Evolutionary conservation across 2,888 invertebrate genomes (phyloP).

Genomic region (Meteorus cinctellus): DNA sequence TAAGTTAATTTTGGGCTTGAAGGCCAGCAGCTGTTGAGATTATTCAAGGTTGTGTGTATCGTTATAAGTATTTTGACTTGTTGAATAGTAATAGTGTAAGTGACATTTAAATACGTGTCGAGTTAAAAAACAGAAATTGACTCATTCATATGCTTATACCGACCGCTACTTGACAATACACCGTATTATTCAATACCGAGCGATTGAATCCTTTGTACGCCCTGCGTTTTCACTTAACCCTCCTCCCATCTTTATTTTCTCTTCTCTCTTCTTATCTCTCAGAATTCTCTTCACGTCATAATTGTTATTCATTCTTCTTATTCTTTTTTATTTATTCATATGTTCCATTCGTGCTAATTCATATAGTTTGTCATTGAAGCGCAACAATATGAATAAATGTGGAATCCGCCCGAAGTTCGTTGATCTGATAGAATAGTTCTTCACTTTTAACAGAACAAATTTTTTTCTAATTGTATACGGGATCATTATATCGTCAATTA

Average conservation of each 20-base stretch:
- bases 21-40: conserved; percentile 73
- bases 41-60: conserved; percentile 73
- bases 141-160: neutral
- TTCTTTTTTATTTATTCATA: neutral
- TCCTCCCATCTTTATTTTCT: neutral
- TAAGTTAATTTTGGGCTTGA: conserved; percentile 66
- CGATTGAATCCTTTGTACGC: conserved; percentile 13
- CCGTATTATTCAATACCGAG: conserved; percentile 19
- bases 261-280: neutral
- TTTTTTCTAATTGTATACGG: neutral
- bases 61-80: conserved; percentile 73
- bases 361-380: neutral
- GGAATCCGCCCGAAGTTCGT: neutral
- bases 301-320: neutral
- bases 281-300: neutral
- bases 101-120: conserved; percentile 41
- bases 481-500: conserved; percentile 16
- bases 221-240: neutral
- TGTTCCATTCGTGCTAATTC: neutral
- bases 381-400: neutral
- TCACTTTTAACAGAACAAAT: neutral
- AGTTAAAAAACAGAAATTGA: neutral
- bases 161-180: neutral
- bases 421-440: neutral
- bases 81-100: conserved; percentile 72